Percentiles rank a stretch among this genome's conserved stretches.
Evolutionary conservation across 2,888 invertebrate species (phyloP).

Genomic region (Sinelater perroti): DNA sequence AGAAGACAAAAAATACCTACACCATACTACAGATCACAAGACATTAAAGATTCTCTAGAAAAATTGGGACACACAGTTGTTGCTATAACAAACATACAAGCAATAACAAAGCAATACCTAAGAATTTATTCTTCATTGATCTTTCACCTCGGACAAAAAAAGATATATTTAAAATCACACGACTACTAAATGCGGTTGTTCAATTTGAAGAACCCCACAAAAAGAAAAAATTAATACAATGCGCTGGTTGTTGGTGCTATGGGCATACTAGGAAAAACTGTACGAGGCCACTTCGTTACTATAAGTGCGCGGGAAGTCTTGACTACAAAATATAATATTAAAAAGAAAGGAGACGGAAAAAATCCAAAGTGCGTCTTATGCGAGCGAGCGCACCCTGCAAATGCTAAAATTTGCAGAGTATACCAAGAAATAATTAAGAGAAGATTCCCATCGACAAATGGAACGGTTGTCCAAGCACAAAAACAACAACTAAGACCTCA

Average conservation of each 20-base stretch:
- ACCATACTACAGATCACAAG: conserved; percentile 1
- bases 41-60: conserved; percentile 2
- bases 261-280: background rate
- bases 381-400: background rate
- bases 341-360: background rate
- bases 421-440: background rate
- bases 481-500: background rate
- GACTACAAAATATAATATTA: background rate
- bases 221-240: background rate
- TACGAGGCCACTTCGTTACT: background rate
- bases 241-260: background rate
- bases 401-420: background rate
- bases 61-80: background rate
- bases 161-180: background rate
- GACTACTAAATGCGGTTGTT: background rate
- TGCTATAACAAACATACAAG: background rate
- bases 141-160: background rate
- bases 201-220: background rate
- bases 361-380: background rate
- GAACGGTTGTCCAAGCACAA: background rate
- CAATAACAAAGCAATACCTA: background rate
- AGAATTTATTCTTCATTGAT: background rate
- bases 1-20: conserved; percentile 11
- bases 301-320: background rate
- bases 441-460: background rate